phyloP scores from a whole-genome alignment of 2,888 invertebrate genomes.

The Synergus laeviventris region DNA sequence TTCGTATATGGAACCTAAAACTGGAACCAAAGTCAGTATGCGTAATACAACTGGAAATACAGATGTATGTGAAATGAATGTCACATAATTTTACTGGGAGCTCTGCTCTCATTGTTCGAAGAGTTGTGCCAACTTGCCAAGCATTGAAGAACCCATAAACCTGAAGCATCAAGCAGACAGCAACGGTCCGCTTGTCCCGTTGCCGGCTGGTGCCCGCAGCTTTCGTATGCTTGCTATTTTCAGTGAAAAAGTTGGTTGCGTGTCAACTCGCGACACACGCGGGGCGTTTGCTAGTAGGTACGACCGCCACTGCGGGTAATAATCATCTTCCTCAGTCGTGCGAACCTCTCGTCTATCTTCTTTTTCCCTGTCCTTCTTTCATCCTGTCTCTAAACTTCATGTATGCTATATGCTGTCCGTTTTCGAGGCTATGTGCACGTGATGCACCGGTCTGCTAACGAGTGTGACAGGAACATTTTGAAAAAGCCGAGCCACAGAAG shows the following conservation, averaged over 20 bases:
- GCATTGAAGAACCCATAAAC: constrained; percentile 19
- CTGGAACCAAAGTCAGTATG: too few relatives aligned
- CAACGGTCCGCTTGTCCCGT: constrained; percentile 54
- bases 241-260: constrained; percentile 63
- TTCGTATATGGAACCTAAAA: too few relatives aligned
- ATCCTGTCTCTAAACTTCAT: background rate
- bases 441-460: background rate
- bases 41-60: too few relatives aligned
- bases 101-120: constrained; percentile 61
- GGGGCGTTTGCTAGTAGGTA: constrained; percentile 57
- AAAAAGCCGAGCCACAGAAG: background rate
- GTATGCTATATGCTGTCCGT: background rate
- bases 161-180: constrained; percentile 53
- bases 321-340: constrained; percentile 59
- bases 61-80: too few relatives aligned
- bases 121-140: constrained; percentile 42
- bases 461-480: background rate
- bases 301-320: constrained; percentile 45
- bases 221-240: constrained; percentile 58
- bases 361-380: constrained; percentile 22
- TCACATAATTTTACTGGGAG: background rate
- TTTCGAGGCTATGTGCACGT: background rate
- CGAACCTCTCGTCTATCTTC: constrained; percentile 16
- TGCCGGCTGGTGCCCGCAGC: constrained; percentile 66
- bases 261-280: constrained; percentile 61